These are phyloP conservation scores for Xyrichtys novacula DNA, from an alignment of 2,797 vertebrate genomes.

Conservation along the genomic window DNA sequence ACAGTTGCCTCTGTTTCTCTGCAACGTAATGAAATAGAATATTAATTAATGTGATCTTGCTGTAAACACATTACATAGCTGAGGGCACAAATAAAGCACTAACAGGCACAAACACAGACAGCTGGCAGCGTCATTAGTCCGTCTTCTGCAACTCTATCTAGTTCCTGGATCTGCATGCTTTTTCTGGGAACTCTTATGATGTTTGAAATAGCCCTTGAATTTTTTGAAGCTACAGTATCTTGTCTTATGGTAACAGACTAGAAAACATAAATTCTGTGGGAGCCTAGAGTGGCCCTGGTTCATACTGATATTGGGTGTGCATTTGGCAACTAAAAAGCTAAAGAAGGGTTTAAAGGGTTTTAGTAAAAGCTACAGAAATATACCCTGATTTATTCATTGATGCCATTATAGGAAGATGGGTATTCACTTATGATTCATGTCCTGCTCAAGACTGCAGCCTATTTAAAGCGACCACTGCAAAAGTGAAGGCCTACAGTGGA, in stretches of 20 bases:
- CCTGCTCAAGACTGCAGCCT: not conserved
- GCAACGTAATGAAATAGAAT: slow-evolving; percentile 19
- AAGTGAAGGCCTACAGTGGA: not conserved
- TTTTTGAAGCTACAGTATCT: slow-evolving; percentile 47
- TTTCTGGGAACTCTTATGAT: slow-evolving; percentile 22
- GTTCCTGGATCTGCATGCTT: slow-evolving; percentile 38
- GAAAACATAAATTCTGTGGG: not conserved
- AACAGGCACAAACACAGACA: slow-evolving; percentile 34
- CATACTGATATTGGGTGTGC: too few species aligned
- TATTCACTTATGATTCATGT: not conserved
- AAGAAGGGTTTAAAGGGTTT: not conserved
- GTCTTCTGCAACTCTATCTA: slow-evolving; percentile 46
- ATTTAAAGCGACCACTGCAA: not conserved
- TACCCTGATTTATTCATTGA: not conserved
- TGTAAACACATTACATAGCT: slow-evolving; percentile 42
- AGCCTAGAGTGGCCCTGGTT: not conserved
- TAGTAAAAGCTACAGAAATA: not conserved
- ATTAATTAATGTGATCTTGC: not conserved
- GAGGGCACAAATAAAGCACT: slow-evolving; percentile 44
- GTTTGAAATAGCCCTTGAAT: not conserved
- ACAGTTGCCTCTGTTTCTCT: slow-evolving; percentile 16
- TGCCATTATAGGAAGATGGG: not conserved
- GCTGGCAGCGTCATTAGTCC: slow-evolving; percentile 33
- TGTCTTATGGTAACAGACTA: slow-evolving; percentile 6
- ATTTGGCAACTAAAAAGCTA: not conserved